Base-by-base conservation (phyloP, 2,888 invertebrate genomes). In the Cepaea hortensis region DNA sequence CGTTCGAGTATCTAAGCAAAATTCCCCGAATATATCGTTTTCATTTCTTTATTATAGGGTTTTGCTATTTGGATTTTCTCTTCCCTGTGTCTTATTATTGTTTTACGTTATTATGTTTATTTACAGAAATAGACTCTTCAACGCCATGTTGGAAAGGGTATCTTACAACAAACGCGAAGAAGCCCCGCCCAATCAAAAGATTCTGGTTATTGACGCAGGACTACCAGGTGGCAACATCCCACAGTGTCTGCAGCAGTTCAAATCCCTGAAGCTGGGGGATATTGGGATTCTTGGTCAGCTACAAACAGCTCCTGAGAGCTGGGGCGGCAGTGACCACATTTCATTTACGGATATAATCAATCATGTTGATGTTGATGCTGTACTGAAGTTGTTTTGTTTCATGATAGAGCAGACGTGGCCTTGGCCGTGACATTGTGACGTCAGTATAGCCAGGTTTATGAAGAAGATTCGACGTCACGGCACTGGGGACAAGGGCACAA, bases 341-440 rank as follows among this genome's bases (percentile, higher is more conserved):
- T 48, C 48, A 5, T 46, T 3, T 48, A 13, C 3, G 13, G 75
- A 48, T 9, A 23, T 18, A n/a, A 20, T 48, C 20, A 55, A 11
- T n/a, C 11, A n/a, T 61, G 68, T n/a, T 3, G 20, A 70, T 61
- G 20, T 70, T 11, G 70, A 70, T 18, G 15, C 48, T 46, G 48
- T 70, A 0, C 18, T 70, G 48, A 70, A 50, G 13, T 13, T 79
- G 61, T 79, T 79, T 15, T 79, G 61, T 23, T 61, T 79, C 15
- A 79, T 79, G 15, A 79, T 61, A 20, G 77, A 61, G n/a, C 55
- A 61, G 48, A 48, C 23, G 13, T 79, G 77, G 77, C 23, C 77
- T 6, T 61, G 77, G n/a, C 9, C 55, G 9, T 77, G 35, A 46
- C 35, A 5, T 35, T 6, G 6, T 55, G 11, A 55, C 11, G 55